These are phyloP conservation scores for Prunella fulvescens DNA, from an alignment of 2,113 vertebrate species.

Conservation along the genomic window DNA sequence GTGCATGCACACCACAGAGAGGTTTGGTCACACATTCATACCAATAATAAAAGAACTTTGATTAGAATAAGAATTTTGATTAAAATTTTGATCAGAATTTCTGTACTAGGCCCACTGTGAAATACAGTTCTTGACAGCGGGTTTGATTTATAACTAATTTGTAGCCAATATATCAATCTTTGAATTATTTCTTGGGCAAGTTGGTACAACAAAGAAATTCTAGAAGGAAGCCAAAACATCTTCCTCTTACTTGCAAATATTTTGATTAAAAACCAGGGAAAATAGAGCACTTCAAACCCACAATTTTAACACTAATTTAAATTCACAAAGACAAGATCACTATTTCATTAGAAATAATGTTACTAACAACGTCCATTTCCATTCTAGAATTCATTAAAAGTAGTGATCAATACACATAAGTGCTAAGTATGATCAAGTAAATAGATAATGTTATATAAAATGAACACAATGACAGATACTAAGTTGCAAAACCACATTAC, in stretches of 20 bases:
- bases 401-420: fast-evolving
- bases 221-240: neutral
- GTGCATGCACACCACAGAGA: neutral
- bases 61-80: neutral
- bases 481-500: neutral
- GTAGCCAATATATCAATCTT: neutral
- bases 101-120: neutral
- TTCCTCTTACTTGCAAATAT: neutral
- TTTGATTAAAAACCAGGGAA: neutral
- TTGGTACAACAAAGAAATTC: neutral
- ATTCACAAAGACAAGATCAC: neutral
- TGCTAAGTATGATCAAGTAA: neutral
- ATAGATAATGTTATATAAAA: neutral
- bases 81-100: neutral
- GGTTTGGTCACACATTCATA: neutral
- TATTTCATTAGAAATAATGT: neutral
- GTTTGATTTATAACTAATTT: neutral
- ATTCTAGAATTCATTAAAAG: neutral
- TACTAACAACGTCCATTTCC: neutral
- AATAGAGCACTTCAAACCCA: neutral
- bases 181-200: neutral
- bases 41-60: neutral
- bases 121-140: neutral
- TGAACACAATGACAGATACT: neutral
- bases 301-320: neutral